A percentile compares a stretch with the other conserved stretches of the same genome.
Conservation (phyloP, 2,113 vertebrate genomes). For the Arizona elegans region DNA sequence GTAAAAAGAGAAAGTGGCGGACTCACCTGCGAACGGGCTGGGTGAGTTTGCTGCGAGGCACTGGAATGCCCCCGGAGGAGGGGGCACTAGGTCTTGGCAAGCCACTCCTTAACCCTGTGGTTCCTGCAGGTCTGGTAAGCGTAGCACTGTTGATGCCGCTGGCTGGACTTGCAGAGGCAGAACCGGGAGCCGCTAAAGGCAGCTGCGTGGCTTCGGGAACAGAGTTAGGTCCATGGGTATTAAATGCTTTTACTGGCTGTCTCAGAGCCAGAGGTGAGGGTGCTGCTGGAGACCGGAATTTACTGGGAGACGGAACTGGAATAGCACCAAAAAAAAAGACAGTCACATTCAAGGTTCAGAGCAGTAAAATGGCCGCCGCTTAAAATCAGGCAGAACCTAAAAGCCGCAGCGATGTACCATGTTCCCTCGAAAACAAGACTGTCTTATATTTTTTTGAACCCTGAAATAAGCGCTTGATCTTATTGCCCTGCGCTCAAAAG, state of each 20-base stretch:
- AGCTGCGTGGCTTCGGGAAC: constrained; percentile 67
- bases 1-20: background rate
- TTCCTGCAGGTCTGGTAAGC: constrained; percentile 82
- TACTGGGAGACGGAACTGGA: constrained; percentile 93
- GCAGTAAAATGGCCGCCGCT: background rate
- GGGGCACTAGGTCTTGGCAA: constrained; percentile 89
- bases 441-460: too few relatives aligned
- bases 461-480: too few relatives aligned
- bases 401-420: too few relatives aligned
- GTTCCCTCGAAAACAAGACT: too few relatives aligned
- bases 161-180: constrained; percentile 66
- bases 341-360: background rate
- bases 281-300: constrained; percentile 86
- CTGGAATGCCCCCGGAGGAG: constrained; percentile 83
- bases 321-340: constrained; percentile 26
- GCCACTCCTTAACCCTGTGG: constrained; percentile 78
- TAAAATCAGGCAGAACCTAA: background rate
- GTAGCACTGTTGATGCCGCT: constrained; percentile 77
- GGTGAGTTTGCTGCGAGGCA: constrained; percentile 96
- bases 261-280: constrained; percentile 90
- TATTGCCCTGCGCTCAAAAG: too few relatives aligned
- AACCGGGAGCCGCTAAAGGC: constrained; percentile 63
- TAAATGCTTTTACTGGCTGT: constrained; percentile 91
- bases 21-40: constrained; percentile 93
- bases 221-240: constrained; percentile 75